A percentile compares a stretch with the other conserved stretches of the same genome.
Evolutionary conservation across 2,888 invertebrate genomes (phyloP).

Genomic region (Cephus rjabovi): DNA sequence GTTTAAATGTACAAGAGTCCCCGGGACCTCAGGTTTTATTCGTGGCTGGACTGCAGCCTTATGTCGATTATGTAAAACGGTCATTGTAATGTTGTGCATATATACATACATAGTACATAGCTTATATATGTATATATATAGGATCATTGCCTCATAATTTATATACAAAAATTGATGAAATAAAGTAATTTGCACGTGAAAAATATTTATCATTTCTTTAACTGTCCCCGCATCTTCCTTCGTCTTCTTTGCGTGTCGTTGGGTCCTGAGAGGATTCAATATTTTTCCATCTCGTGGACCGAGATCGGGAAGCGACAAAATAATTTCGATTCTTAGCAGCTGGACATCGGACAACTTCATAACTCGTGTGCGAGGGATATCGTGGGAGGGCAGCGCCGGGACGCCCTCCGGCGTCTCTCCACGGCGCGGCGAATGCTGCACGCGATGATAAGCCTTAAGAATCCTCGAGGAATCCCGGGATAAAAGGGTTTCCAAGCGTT

Average conservation of each 20-base stretch:
- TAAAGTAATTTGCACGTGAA: conserved; percentile 17
- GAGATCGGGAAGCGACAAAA: conserved; percentile 40
- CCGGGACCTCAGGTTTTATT: background rate
- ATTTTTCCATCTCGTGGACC: conserved; percentile 45
- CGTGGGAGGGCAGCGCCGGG: conserved; percentile 51
- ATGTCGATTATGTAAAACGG: conserved; percentile 29
- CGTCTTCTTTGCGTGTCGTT: conserved; percentile 23
- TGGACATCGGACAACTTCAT: conserved; percentile 56
- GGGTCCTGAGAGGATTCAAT: conserved; percentile 42
- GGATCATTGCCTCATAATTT: conserved; percentile 47
- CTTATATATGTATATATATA: conserved; percentile 10
- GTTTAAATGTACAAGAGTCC: background rate
- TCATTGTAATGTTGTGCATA: conserved; percentile 50
- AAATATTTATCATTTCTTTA: background rate
- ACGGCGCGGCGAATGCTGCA: conserved; percentile 42
- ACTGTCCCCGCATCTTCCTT: background rate
- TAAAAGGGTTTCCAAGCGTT: conserved; percentile 52
- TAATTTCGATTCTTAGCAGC: conserved; percentile 48
- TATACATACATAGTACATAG: conserved; percentile 4
- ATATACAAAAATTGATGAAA: conserved; percentile 34
- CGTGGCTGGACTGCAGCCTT: background rate
- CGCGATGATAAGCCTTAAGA: conserved; percentile 55
- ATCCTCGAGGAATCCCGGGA: conserved; percentile 55
- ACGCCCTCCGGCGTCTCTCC: conserved; percentile 17
- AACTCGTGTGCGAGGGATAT: conserved; percentile 51